These are phyloP conservation scores for Oreamnos americanus DNA, from an alignment of 2,113 vertebrate species.

Conservation along the genomic window DNA sequence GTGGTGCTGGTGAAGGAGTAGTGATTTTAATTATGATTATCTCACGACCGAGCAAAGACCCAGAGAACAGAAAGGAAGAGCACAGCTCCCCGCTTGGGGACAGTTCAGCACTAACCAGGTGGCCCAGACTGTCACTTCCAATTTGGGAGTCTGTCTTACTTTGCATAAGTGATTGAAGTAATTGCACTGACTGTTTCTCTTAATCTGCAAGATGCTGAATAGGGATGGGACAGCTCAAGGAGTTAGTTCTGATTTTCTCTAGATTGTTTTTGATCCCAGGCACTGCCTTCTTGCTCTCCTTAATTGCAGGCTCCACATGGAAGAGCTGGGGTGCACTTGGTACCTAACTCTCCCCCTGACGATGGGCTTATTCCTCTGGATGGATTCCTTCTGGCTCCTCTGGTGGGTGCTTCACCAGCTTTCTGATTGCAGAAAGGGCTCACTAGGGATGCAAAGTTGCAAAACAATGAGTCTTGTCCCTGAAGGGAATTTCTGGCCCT, in stretches of 20 bases:
- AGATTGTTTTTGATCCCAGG: not conserved
- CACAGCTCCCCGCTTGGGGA: not conserved
- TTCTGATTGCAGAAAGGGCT: not conserved
- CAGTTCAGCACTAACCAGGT: not conserved
- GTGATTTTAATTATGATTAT: not conserved
- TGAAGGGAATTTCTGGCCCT: not conserved
- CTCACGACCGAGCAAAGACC: not conserved
- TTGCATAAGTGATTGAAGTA: constrained; percentile 5
- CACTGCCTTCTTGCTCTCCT: not conserved
- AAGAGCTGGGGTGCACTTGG: not conserved
- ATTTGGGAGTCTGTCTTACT: not conserved
- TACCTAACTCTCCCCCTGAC: not conserved
- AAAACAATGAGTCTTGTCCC: fast-evolving
- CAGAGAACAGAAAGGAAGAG: not conserved
- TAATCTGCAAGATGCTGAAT: not conserved
- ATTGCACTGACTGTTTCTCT: not conserved
- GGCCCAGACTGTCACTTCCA: not conserved
- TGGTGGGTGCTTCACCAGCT: too few relatives aligned
- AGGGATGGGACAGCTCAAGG: not conserved
- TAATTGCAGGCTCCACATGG: not conserved
- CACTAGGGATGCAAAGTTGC: not conserved
- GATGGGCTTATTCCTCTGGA: not conserved
- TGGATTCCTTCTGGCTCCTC: not conserved
- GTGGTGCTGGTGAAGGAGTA: not conserved
- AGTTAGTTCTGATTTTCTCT: not conserved